phyloP scores from a whole-genome alignment of 1,140 invertebrate species.

The Drosophila gunungcola region DNA sequence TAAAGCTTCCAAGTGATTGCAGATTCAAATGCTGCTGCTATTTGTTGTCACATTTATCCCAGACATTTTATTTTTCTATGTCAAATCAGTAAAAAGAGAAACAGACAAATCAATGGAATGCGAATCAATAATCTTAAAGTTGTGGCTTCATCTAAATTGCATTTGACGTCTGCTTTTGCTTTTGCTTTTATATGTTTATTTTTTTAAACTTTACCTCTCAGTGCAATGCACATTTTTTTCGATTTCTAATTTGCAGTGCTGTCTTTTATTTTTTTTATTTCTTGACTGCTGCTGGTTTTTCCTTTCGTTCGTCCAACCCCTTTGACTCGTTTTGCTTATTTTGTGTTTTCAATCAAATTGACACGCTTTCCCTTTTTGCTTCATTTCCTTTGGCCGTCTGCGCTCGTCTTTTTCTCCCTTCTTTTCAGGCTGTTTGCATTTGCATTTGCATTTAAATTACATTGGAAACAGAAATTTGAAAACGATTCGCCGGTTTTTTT shows the following conservation, averaged over 20 bases:
- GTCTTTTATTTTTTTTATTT: conserved; percentile 16
- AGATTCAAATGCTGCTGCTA: conserved; percentile 2
- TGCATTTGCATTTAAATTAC: conserved; percentile 76
- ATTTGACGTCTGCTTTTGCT: conserved; percentile 24
- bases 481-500: conserved; percentile 14
- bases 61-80: conserved; percentile 7
- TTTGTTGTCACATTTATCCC: conserved; percentile 4
- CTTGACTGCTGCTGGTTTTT: conserved; percentile 26
- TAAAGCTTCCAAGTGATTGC: neutral
- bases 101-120: conserved; percentile 61
- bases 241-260: conserved; percentile 12
- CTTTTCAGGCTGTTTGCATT: conserved; percentile 38
- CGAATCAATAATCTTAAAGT: conserved; percentile 62
- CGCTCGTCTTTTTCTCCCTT: neutral
- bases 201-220: conserved; percentile 6
- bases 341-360: conserved; percentile 60
- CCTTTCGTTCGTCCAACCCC: conserved; percentile 31
- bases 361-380: conserved; percentile 62
- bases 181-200: conserved; percentile 21
- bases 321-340: conserved; percentile 32
- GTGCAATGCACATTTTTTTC: conserved; percentile 17
- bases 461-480: conserved; percentile 31
- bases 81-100: conserved; percentile 2
- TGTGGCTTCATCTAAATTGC: neutral
- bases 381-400: conserved; percentile 20